phyloP scores from a whole-genome alignment of 2,888 invertebrate genomes.

The Eupithecia insigniata region DNA sequence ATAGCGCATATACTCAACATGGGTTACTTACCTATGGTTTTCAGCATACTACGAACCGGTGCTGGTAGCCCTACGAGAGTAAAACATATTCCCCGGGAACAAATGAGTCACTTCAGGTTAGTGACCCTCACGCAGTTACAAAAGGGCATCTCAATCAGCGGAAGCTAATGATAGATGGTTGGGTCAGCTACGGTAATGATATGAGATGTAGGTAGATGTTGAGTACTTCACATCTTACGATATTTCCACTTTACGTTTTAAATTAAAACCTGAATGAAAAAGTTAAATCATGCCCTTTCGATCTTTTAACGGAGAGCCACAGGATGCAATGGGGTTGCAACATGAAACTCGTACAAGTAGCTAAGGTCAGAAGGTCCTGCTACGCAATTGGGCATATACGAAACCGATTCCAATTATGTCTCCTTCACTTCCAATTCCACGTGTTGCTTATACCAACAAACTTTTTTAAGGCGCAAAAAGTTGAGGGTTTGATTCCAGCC shows the following conservation, averaged over 20 bases:
- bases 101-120: not conserved
- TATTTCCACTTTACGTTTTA: not conserved
- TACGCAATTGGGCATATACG: not conserved
- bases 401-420: not conserved
- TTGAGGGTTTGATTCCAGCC: too few relatives aligned
- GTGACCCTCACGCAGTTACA: not conserved
- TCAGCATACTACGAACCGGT: too few relatives aligned
- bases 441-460: not conserved
- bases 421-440: not conserved
- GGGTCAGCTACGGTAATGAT: not conserved
- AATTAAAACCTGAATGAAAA: not conserved
- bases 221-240: not conserved
- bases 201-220: not conserved
- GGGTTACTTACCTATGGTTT: not conserved
- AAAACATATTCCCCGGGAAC: not conserved
- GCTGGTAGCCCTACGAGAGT: not conserved
- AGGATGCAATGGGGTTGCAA: constrained; percentile 7
- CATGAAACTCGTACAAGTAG: constrained; percentile 6
- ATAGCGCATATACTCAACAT: not conserved
- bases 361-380: constrained; percentile 12
- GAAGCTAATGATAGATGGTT: not conserved
- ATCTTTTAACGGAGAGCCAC: not conserved
- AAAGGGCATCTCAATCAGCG: constrained; percentile 2
- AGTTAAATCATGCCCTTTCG: not conserved
- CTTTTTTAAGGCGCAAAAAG: too few relatives aligned